Evolutionary conservation across 2,113 vertebrate species (phyloP).

Genomic region (Hydropotes inermis): DNA sequence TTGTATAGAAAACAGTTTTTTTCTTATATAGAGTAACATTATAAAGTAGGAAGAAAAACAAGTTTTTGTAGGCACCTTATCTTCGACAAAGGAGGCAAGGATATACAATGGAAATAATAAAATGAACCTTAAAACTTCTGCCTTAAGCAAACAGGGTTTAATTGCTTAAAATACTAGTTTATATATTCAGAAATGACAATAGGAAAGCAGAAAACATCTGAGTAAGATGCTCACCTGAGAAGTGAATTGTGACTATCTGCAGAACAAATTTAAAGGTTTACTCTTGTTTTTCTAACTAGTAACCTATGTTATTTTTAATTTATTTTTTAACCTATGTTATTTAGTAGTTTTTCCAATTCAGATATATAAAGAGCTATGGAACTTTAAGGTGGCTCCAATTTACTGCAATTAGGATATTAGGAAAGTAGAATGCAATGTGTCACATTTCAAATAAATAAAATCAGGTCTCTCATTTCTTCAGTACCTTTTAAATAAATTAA

Average conservation of each 20-base stretch:
- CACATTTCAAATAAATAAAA: constrained; percentile 22
- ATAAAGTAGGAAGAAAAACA: not conserved
- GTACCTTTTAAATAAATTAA: not conserved
- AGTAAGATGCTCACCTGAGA: not conserved
- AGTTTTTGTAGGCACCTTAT: not conserved
- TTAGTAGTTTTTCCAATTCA: not conserved
- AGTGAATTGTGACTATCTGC: not conserved
- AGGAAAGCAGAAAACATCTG: not conserved
- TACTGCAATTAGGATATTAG: not conserved
- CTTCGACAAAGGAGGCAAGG: no score
- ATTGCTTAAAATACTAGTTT: not conserved
- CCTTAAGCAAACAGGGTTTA: not conserved
- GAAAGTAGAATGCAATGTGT: not conserved
- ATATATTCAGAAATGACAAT: not conserved
- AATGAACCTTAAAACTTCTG: not conserved
- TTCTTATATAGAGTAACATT: not conserved
- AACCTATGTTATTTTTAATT: not conserved
- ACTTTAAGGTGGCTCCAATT: not conserved
- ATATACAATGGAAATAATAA: not conserved
- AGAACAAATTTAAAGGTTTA: not conserved
- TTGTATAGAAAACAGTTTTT: not conserved
- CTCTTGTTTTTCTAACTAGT: not conserved
- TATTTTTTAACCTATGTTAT: not conserved
- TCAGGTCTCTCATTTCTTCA: not conserved
- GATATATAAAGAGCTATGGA: not conserved